Evolutionary conservation across 2,113 vertebrate species (phyloP), one percentile per base, ranked within the genome.

Genomic region (Rhynchopsitta pachyrhyncha): DNA sequence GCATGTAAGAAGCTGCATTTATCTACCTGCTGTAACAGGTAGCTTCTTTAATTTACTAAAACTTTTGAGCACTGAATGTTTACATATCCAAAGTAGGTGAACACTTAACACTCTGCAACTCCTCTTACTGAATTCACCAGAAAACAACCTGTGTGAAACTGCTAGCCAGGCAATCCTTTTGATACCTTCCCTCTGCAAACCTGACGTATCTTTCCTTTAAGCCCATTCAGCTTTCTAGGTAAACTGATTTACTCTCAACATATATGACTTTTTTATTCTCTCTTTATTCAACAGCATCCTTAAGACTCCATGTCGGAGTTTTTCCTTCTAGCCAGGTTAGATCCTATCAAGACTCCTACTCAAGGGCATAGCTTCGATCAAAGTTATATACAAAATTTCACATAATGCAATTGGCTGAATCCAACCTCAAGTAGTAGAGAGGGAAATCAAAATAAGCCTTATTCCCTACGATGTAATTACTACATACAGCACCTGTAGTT

Each of bases 61-160:
- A 29, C 25, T 59, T 52, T 17, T 10, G 11, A 79, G 46, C 5
- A 23, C 31, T 1, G 2, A n/a, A 37, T 8, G 24, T 74, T 60
- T 13, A 44, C 3, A 2, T 5, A 29, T 4, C 16, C 0, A 0
- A 41, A n/a, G n/a, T 0, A 29, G 17, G 18, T 4, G 44, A 83
- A n/a, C 14, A 2, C 22, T 49, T 57, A 22, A 76, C 27, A 6
- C 31, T 25, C 44, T 9, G 37, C 64, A 17, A 55, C 23, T 18
- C 39, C 22, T 81, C 55, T 29, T 31, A 14, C 17, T 27, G 18
- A 76, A 62, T 18, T 22, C 49, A 35, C 29, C 11, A 68, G 6
- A 7, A 5, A 4, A 19, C 39, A 66, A 52, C 17, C 29, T 0
- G 4, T 3, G 5, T 17, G 17, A 75, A 86, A 55, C 39, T 1